Percentiles rank a stretch among this genome's conserved stretches.
Evolutionary conservation across 1,140 invertebrate species (phyloP).

Genomic region (Diorhabda elongata): DNA sequence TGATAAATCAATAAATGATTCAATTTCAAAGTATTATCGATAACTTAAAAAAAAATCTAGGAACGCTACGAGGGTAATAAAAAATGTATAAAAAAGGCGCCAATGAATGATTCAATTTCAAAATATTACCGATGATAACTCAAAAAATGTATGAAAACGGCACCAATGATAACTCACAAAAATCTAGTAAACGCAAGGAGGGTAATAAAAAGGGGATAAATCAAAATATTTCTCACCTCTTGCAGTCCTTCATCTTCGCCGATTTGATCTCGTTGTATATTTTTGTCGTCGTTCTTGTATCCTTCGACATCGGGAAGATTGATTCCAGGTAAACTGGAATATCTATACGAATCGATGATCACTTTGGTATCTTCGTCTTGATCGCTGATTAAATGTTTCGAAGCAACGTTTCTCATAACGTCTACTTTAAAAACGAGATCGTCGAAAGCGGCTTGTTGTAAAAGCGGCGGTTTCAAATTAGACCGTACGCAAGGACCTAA

Average conservation of each 20-base stretch:
- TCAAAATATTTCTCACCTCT: slow-evolving; percentile 29
- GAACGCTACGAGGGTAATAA: too few relatives aligned
- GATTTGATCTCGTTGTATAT: slow-evolving; percentile 26
- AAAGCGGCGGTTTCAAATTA: slow-evolving; percentile 60
- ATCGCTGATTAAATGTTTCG: slow-evolving; percentile 58
- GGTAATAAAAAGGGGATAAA: neutral
- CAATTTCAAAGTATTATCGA: too few relatives aligned
- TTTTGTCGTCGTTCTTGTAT: slow-evolving; percentile 23
- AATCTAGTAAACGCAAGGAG: neutral
- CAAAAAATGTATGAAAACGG: too few relatives aligned
- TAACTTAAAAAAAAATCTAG: too few relatives aligned
- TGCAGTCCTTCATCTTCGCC: slow-evolving; percentile 38
- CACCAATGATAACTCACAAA: too few relatives aligned
- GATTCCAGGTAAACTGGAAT: slow-evolving; percentile 44
- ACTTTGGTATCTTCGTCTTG: slow-evolving; percentile 61
- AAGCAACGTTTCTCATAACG: slow-evolving; percentile 77
- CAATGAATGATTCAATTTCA: too few relatives aligned
- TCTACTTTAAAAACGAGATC: slow-evolving; percentile 77
- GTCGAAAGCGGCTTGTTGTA: slow-evolving; percentile 83
- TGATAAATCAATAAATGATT: too few relatives aligned
- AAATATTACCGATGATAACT: too few relatives aligned
- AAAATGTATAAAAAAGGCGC: too few relatives aligned
- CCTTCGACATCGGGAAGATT: slow-evolving; percentile 22
- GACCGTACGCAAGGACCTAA: slow-evolving; percentile 51
- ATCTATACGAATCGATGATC: slow-evolving; percentile 48